Base-by-base conservation (phyloP, 2,797 vertebrate genomes). In the Schizothorax lantsangensis region DNA sequence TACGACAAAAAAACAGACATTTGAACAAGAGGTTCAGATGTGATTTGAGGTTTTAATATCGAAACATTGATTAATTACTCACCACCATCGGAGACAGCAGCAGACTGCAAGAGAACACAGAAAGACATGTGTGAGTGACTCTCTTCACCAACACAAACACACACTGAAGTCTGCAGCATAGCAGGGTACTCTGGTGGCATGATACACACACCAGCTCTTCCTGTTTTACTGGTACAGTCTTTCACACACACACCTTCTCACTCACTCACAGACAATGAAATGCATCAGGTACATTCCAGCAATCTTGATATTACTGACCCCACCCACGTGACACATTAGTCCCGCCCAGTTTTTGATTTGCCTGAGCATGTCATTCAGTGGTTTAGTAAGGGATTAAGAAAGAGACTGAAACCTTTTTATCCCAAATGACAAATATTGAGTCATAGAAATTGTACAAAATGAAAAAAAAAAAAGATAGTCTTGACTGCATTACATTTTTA, bases 31-130 rank as follows among this genome's bases (percentile, higher is more conserved):
- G 77, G 40, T 21, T 12, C 62, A 81, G 47, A 88, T 43, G 80
- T 52, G 40, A 83, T 52, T 84, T 33, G 36, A 74, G 57, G 7
- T 21, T 74, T 45, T 52, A 54, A 81, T 59, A 75, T 14, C 7
- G 9, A 66, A 68, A 66, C 3, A 59, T 14, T 84, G 77, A 43
- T 8, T 86, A 75, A 47, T 81, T 92, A 96, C 98, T 99, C 96
- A 99, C 98, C 98, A 93, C 98, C 98, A 95, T 99, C 98, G 86
- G 98, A 99, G 93, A 99, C 97, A 88, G 98, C 97, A 89, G 97
- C 97, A 87, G 97, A 98, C 98, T 99, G 98, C 89, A 97, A 97
- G 89, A 94, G 95, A 94, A 94, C 91, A 97, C 94, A 98, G 91
- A 97, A 87, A 97, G 95, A 97, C 95, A 97, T 96, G 94, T 90